Conservation (phyloP, 2,888 invertebrate genomes). For the Serrognathus titanus region DNA sequence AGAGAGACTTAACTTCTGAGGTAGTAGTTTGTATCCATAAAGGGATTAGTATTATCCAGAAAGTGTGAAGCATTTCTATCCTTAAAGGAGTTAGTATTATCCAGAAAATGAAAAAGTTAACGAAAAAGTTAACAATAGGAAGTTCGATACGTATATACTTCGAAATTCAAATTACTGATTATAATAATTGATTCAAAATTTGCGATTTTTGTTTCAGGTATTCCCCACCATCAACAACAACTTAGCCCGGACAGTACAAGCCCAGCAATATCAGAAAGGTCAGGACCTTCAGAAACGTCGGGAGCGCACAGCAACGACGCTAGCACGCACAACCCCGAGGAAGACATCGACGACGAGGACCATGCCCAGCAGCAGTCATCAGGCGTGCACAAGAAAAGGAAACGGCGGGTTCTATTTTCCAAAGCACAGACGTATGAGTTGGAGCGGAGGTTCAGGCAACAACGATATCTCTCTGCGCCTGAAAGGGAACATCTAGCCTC, state of each 20-base stretch:
- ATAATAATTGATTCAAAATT: neutral
- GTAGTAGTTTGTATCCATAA: no score
- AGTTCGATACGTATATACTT: no score
- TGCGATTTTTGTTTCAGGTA: conserved; percentile 11
- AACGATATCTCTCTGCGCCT: conserved; percentile 94
- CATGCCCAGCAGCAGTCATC: conserved; percentile 46
- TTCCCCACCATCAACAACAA: conserved; percentile 53
- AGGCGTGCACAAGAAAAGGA: conserved; percentile 77
- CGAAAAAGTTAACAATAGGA: no score
- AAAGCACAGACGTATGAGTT: conserved; percentile 97
- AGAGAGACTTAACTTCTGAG: no score
- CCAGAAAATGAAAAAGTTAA: no score
- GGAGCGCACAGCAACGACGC: conserved; percentile 31
- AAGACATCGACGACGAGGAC: conserved; percentile 60
- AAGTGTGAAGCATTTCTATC: no score
- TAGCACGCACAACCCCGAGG: conserved; percentile 35
- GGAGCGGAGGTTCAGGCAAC: conserved; percentile 91
- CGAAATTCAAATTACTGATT: neutral
- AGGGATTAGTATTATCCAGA: no score
- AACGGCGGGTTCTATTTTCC: conserved; percentile 93
- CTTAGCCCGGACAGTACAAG: conserved; percentile 85
- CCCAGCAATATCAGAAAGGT: conserved; percentile 74
- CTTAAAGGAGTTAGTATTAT: no score
- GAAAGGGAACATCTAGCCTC: conserved; percentile 96
- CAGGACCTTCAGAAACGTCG: conserved; percentile 45